Base-by-base conservation (phyloP, 2,888 invertebrate genomes). In the Sphaeridia pumilis region DNA sequence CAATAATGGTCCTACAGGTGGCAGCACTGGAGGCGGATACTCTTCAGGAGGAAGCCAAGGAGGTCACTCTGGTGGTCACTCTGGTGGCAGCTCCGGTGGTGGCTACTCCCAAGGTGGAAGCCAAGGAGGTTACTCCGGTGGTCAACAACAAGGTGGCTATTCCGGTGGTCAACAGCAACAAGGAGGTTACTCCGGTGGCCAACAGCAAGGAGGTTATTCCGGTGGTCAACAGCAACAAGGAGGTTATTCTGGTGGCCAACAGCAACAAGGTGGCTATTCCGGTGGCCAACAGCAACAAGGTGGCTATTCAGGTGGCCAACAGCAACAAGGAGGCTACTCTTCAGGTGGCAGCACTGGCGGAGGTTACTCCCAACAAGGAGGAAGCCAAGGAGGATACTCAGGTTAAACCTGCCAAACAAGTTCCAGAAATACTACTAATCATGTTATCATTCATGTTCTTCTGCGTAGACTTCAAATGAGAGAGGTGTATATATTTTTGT, bases 301-400 rank as follows among this genome's bases (percentile, higher is more conserved):
- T 38, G 38, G 38, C 12, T 38, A 38, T 17, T 38, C 38, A 12
- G 38, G 38, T 20, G 38, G 38, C 17, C 17, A n/a, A n/a, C n/a
- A n/a, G n/a, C n/a, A n/a, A n/a, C 38, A 38, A 38, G 38, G 38
- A 12, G 38, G 38, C 20, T 38, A 38, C 38, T 38, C 38, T 17
- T 14, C 17, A 7, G 38, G 38, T 20, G 38, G 38, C 20, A 17
- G 38, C 17, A 17, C 12, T 5, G 38, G 38, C 5, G 38, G 38
- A 17, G 38, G 38, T 17, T 38, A 38, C 17, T 38, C 38, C 7
- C 5, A 20, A 14, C 17, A 20, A 14, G 38, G 38, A 7, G 38
- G 38, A 17, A 20, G 38, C 12, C 7, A 17, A 5, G 38, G 38
- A 38, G 38, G 38, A 14, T 38, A 38, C 38, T 38, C 38, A 14